Percentiles rank a stretch among this genome's conserved stretches.
Evolutionary conservation across 1,140 invertebrate species (phyloP).

Genomic region (Drosophila lowei): DNA sequence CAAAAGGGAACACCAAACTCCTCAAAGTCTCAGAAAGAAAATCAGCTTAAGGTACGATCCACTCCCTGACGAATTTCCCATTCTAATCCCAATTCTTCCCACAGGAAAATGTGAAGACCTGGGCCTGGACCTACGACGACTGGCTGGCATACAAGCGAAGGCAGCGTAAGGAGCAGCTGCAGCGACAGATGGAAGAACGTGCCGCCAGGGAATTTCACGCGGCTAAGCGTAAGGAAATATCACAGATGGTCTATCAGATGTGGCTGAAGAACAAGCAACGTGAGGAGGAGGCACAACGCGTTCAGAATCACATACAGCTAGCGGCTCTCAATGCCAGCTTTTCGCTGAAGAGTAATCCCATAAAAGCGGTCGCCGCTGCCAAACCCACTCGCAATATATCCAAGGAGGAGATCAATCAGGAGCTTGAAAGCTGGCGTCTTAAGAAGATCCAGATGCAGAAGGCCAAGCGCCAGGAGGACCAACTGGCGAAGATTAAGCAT

Average conservation of each 20-base stretch:
- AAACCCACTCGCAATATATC: constrained; percentile 31
- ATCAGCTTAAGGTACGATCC: no score
- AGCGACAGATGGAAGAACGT: constrained; percentile 2
- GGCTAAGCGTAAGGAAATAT: constrained; percentile 35
- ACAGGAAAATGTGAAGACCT: no score
- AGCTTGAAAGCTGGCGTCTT: constrained; percentile 50
- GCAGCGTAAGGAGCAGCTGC: constrained; percentile 10
- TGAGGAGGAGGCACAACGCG: constrained; percentile 19
- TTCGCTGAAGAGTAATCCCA: background rate
- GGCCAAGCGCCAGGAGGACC: constrained; percentile 28
- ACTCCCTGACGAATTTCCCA: no score
- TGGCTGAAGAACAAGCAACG: constrained; percentile 45
- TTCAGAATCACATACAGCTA: constrained; percentile 25
- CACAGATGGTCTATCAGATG: constrained; percentile 43
- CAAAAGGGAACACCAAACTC: no score
- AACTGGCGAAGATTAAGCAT: background rate
- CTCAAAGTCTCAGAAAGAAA: no score
- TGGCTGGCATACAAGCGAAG: constrained; percentile 52
- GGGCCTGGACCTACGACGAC: constrained; percentile 28
- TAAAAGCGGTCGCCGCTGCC: no score
- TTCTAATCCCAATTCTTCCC: no score
- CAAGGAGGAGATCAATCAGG: constrained; percentile 42
- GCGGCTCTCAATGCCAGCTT: constrained; percentile 3
- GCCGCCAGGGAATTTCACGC: background rate
- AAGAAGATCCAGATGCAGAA: constrained; percentile 48